Evolutionary conservation across 1,140 invertebrate genomes (phyloP).

Genomic region (Drepana arcuata): DNA sequence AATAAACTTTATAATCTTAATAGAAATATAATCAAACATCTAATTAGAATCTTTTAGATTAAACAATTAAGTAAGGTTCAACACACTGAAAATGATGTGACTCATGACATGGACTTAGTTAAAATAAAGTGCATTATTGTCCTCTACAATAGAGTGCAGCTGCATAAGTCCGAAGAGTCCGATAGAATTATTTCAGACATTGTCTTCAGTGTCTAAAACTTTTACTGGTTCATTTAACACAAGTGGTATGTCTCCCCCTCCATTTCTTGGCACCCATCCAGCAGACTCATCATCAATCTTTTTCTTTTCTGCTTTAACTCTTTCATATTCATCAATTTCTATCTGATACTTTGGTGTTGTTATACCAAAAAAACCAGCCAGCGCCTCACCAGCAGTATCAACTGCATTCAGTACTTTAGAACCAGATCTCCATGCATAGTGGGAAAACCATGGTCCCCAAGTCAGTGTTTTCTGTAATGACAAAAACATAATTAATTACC

Average conservation of each 20-base stretch:
- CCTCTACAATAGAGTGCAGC: too few species aligned
- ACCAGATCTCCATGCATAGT: constrained; percentile 78
- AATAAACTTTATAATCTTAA: too few species aligned
- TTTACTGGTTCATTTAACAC: constrained; percentile 50
- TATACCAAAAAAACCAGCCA: constrained; percentile 91
- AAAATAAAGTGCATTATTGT: too few species aligned
- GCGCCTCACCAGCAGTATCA: constrained; percentile 87
- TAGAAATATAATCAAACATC: too few species aligned
- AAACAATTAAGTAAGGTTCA: too few species aligned
- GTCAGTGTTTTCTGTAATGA: constrained; percentile 75
- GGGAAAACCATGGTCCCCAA: constrained; percentile 83
- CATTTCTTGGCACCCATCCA: constrained; percentile 60
- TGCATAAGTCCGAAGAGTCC: too few species aligned
- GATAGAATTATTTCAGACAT: too few species aligned
- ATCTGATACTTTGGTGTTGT: constrained; percentile 93
- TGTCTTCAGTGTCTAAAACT: too few species aligned
- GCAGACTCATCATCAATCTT: constrained; percentile 69
- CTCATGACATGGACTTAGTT: too few species aligned
- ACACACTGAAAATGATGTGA: too few species aligned
- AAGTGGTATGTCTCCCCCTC: constrained; percentile 50
- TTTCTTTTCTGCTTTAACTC: constrained; percentile 72
- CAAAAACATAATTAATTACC: constrained; percentile 25
- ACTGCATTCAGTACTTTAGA: constrained; percentile 79
- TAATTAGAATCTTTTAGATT: too few species aligned
- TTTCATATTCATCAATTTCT: constrained; percentile 87